phyloP scores from a whole-genome alignment of 2,888 invertebrate species.

The Tenthredo scrophulariae region DNA sequence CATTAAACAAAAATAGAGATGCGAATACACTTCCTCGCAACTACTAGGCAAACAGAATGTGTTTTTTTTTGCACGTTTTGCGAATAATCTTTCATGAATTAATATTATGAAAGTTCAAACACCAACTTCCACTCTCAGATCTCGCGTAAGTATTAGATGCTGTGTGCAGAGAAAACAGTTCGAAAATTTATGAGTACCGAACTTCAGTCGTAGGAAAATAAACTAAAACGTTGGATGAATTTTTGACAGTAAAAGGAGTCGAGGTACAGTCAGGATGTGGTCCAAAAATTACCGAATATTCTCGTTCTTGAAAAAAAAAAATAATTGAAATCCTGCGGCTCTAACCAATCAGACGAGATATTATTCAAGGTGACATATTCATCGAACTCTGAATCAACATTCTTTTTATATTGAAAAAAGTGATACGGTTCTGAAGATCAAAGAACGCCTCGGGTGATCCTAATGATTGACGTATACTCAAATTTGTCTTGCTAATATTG shows the following conservation, averaged over 20 bases:
- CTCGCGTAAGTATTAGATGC: neutral
- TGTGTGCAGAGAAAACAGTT: neutral
- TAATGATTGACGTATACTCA: neutral
- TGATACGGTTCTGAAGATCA: conserved; percentile 3
- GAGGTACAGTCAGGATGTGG: neutral
- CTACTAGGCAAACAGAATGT: neutral
- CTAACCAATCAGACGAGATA: neutral
- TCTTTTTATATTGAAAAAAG: neutral
- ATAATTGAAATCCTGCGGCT: neutral
- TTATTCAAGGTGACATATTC: neutral
- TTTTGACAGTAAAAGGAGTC: neutral
- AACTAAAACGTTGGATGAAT: neutral
- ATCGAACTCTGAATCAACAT: neutral
- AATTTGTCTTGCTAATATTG: neutral
- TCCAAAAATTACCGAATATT: neutral
- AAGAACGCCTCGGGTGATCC: neutral
- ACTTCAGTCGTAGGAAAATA: neutral
- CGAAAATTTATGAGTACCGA: neutral
- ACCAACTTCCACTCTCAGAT: neutral
- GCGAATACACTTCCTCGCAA: neutral
- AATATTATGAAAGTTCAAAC: conserved; percentile 12
- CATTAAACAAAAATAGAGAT: neutral
- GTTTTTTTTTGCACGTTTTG: conserved; percentile 17
- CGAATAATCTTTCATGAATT: conserved; percentile 1
- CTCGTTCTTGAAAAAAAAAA: neutral